phyloP scores from a whole-genome alignment of 2,888 invertebrate genomes.

The Erannis defoliaria region DNA sequence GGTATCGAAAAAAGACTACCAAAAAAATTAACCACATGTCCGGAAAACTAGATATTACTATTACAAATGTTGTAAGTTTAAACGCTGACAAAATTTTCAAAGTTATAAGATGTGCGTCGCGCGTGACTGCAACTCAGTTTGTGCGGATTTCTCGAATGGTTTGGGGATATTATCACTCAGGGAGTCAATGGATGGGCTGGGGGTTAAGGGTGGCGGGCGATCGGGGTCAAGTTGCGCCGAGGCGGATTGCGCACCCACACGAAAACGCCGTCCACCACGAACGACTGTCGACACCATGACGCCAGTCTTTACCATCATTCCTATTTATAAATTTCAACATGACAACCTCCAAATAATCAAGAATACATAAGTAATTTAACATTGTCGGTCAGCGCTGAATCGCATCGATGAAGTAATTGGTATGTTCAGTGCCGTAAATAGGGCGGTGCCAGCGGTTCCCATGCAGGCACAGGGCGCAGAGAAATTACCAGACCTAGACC shows the following conservation, averaged over 20 bases:
- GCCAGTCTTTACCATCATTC: slow-evolving; percentile 11
- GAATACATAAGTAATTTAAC: slow-evolving; percentile 11
- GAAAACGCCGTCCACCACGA: slow-evolving; percentile 8
- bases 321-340: slow-evolving; percentile 17
- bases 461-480: too few species aligned
- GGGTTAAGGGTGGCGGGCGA: slow-evolving; percentile 1
- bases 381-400: too few species aligned
- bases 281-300: slow-evolving; percentile 12
- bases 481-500: too few species aligned
- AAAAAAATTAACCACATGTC: slow-evolving; percentile 10
- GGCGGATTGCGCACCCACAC: too few species aligned
- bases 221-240: slow-evolving; percentile 15
- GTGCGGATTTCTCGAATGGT: slow-evolving; percentile 8
- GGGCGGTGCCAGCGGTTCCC: too few species aligned
- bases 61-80: not conserved
- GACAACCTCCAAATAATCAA: slow-evolving; percentile 8
- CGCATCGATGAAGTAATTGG: too few species aligned
- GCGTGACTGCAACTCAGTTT: not conserved
- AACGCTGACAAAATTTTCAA: not conserved
- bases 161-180: not conserved
- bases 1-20: slow-evolving; percentile 19
- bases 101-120: not conserved
- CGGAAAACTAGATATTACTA: not conserved
- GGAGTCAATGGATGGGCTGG: slow-evolving; percentile 4
- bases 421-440: too few species aligned